phyloP scores from a whole-genome alignment of 2,888 invertebrate genomes.

The Linyphia triangularis region DNA sequence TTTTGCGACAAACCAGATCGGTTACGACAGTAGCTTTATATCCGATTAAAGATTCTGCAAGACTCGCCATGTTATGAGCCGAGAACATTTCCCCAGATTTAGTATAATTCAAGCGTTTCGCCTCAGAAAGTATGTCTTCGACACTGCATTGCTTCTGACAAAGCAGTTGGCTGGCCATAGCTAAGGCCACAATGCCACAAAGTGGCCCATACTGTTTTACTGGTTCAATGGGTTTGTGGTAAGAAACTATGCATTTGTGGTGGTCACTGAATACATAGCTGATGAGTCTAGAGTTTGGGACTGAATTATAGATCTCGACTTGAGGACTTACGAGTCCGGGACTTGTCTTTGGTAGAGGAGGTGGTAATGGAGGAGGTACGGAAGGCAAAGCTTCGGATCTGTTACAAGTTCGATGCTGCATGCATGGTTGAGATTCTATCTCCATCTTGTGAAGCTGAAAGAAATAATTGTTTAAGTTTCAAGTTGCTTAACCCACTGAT shows the following conservation, averaged over 20 bases:
- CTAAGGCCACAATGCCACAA: constrained; percentile 92
- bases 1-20: constrained; percentile 1
- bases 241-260: not conserved
- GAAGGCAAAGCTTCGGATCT: constrained; percentile 1
- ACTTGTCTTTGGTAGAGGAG: not conserved
- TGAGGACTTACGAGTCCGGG: not conserved
- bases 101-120: constrained; percentile 85
- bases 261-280: not conserved
- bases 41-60: constrained; percentile 11
- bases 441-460: too few relatives aligned
- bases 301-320: not conserved
- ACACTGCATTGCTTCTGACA: constrained; percentile 82
- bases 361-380: constrained; percentile 11
- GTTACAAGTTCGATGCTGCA: not conserved
- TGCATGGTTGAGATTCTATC: too few relatives aligned
- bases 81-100: constrained; percentile 90
- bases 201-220: constrained; percentile 78
- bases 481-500: too few relatives aligned
- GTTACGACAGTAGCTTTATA: constrained; percentile 38
- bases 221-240: constrained; percentile 23
- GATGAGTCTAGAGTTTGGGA: not conserved
- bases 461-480: too few relatives aligned
- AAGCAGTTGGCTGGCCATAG: constrained; percentile 86
- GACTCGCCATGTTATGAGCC: constrained; percentile 55
- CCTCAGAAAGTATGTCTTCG: constrained; percentile 83